phyloP scores from a whole-genome alignment of 1,140 invertebrate species.

The Conus betulinus region DNA sequence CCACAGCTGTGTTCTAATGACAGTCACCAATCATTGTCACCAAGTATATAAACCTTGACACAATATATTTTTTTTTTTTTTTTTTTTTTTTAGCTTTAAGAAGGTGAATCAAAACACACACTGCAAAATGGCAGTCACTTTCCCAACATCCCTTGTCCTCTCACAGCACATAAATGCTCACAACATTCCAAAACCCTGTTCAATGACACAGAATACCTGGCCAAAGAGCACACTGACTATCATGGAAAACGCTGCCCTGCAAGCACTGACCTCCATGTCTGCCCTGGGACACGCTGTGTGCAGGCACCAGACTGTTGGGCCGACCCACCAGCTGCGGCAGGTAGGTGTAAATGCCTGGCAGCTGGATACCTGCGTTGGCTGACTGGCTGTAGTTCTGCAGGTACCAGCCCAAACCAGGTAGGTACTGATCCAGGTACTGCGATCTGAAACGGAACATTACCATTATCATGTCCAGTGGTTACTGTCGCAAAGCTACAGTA shows the following conservation, averaged over 20 bases:
- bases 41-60: no score
- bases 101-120: background rate
- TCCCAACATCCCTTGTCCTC: background rate
- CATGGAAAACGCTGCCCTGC: no score
- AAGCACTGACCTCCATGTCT: slow-evolving; percentile 80
- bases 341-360: slow-evolving; percentile 90
- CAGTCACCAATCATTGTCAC: no score
- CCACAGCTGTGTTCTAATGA: no score
- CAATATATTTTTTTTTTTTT: no score
- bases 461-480: no score
- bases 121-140: background rate
- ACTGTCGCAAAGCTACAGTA: no score
- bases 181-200: no score
- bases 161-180: no score
- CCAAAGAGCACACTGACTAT: no score
- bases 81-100: no score
- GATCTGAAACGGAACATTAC: background rate
- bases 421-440: slow-evolving; percentile 21
- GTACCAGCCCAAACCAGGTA: slow-evolving; percentile 30
- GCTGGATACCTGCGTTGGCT: slow-evolving; percentile 74
- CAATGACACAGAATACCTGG: no score
- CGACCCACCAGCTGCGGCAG: slow-evolving; percentile 90
- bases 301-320: slow-evolving; percentile 86
- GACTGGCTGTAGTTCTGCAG: slow-evolving; percentile 53
- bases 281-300: slow-evolving; percentile 85